phyloP scores from a whole-genome alignment of 2,888 invertebrate genomes.

The Resseliella maxima region DNA sequence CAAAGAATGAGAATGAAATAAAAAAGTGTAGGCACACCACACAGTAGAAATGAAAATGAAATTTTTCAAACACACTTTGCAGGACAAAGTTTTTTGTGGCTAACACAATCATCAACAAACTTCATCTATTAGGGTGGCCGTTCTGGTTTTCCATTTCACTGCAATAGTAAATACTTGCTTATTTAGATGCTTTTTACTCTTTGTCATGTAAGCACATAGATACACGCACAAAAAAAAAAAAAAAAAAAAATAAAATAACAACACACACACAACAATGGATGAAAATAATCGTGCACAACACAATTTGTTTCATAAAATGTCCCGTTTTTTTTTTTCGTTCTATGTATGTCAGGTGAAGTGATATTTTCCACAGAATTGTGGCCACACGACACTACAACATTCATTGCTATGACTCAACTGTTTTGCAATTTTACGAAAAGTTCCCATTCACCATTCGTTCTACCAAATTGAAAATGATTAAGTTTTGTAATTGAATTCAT shows the following conservation, averaged over 20 bases:
- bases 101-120: constrained; percentile 48
- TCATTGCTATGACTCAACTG: constrained; percentile 2
- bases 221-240: too few species aligned
- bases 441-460: constrained; percentile 17
- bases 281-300: constrained; percentile 8
- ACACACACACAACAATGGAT: background rate
- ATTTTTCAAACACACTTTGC: constrained; percentile 3
- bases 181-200: background rate
- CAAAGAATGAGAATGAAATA: background rate
- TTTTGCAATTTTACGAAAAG: background rate
- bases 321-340: background rate
- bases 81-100: background rate
- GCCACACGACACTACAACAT: constrained; percentile 10
- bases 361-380: constrained; percentile 3
- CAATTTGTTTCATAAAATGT: background rate
- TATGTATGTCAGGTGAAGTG: constrained; percentile 1
- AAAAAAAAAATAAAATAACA: background rate
- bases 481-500: constrained; percentile 51
- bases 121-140: constrained; percentile 5
- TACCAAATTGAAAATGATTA: constrained; percentile 15
- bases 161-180: background rate
- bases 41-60: background rate
- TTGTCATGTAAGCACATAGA: background rate
- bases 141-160: constrained; percentile 45
- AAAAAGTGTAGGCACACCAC: constrained; percentile 1